Evolutionary conservation across 2,113 vertebrate genomes (phyloP).

Genomic region (Petrocephalus microphthalmus): DNA sequence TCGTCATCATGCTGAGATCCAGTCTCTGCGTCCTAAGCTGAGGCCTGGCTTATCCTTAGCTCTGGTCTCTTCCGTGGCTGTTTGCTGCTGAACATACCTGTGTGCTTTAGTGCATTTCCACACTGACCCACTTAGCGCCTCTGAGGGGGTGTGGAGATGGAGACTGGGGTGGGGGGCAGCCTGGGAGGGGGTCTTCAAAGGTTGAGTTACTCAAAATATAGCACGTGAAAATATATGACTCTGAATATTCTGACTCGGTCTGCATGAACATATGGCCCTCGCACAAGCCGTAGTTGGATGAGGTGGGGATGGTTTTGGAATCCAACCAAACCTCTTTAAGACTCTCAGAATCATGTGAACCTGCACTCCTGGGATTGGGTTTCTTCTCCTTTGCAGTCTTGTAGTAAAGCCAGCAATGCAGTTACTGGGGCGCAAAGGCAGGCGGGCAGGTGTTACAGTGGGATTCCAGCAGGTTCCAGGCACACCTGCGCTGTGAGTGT

Average conservation of each 20-base stretch:
- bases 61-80: neutral
- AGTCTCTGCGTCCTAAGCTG: neutral
- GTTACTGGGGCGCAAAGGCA: neutral
- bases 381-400: constrained; percentile 23
- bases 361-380: constrained; percentile 4
- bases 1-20: neutral
- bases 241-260: constrained; percentile 15
- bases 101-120: neutral
- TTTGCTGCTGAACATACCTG: neutral
- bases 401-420: neutral
- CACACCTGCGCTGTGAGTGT: neutral
- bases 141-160: neutral
- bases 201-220: constrained; percentile 14
- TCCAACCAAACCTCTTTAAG: neutral
- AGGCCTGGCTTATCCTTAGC: neutral
- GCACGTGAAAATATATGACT: constrained; percentile 35
- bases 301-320: neutral
- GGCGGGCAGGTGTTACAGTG: neutral
- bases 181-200: neutral
- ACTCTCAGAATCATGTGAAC: neutral
- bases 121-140: constrained; percentile 23
- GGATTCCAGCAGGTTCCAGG: neutral
- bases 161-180: neutral
- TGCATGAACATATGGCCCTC: neutral
- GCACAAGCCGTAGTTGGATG: neutral